Evolutionary conservation across 1,140 invertebrate genomes (phyloP).

Genomic region (Orchesella cincta): DNA sequence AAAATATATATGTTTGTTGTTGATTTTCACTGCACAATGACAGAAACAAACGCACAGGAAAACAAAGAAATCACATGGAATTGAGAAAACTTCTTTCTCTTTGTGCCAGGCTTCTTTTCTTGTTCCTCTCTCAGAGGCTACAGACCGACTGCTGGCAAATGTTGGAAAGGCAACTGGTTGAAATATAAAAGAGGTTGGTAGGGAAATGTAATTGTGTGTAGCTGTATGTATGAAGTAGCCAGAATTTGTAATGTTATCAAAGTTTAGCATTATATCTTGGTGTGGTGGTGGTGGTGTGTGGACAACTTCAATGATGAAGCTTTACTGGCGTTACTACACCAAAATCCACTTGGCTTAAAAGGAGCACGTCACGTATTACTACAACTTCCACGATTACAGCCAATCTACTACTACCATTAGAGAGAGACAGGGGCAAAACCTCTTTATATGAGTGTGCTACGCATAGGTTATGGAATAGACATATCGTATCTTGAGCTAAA

Average conservation of each 20-base stretch:
- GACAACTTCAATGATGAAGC: not conserved
- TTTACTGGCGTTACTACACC: too few relatives aligned
- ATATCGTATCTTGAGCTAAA: too few relatives aligned
- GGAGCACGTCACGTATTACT: not conserved
- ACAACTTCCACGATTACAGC: not conserved
- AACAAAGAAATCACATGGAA: slow-evolving; percentile 24
- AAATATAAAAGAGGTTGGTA: too few relatives aligned
- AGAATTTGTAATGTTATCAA: too few relatives aligned
- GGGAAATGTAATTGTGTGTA: slow-evolving; percentile 7
- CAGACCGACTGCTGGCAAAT: slow-evolving; percentile 4
- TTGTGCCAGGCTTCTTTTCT: not conserved
- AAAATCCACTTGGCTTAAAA: not conserved
- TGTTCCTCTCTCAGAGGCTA: slow-evolving; percentile 19
- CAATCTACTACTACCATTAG: too few relatives aligned
- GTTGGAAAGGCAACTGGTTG: slow-evolving; percentile 9
- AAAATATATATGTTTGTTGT: not conserved
- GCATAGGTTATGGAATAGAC: too few relatives aligned
- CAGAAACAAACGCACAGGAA: not conserved
- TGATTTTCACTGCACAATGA: not conserved
- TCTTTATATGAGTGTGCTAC: too few relatives aligned
- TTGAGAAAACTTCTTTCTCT: not conserved
- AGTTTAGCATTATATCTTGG: not conserved
- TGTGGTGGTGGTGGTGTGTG: not conserved
- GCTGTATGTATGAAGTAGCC: not conserved
- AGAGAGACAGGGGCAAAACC: too few relatives aligned